phyloP scores from a whole-genome alignment of 2,888 invertebrate species.

The Stictocephala bisonia region DNA sequence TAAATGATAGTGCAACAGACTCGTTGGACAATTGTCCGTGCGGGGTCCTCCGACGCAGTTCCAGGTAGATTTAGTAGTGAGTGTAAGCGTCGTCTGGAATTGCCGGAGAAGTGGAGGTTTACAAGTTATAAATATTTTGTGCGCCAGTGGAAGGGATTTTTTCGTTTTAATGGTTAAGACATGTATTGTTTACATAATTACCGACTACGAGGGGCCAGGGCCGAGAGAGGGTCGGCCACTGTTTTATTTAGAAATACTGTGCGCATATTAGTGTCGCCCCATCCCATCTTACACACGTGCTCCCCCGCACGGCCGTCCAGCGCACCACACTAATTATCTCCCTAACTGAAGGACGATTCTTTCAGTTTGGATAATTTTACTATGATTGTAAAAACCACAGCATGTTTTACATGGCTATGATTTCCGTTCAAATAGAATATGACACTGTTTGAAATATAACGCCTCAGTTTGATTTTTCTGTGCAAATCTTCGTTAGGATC shows the following conservation, averaged over 20 bases:
- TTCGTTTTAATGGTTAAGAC: slow-evolving; percentile 50
- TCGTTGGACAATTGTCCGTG: too few species aligned
- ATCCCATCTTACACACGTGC: neutral
- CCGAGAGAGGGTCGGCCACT: slow-evolving; percentile 3
- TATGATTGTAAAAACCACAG: too few species aligned
- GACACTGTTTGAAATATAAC: too few species aligned
- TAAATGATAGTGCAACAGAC: too few species aligned
- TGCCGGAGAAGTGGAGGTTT: slow-evolving; percentile 33
- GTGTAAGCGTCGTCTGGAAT: slow-evolving; percentile 18
- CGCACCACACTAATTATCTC: too few species aligned
- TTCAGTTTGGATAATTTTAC: too few species aligned
- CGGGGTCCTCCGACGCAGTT: neutral
- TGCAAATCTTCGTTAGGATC: too few species aligned
- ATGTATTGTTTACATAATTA: slow-evolving; percentile 51
- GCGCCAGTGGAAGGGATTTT: slow-evolving; percentile 45
- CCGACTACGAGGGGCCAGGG: neutral
- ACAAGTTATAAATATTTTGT: slow-evolving; percentile 49
- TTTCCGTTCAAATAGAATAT: too few species aligned
- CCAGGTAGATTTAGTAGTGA: neutral
- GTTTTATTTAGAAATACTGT: slow-evolving; percentile 43
- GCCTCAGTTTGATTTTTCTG: too few species aligned
- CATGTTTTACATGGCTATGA: too few species aligned
- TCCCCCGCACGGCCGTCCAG: neutral
- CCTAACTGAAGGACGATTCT: too few species aligned
- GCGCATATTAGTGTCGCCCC: slow-evolving; percentile 5